Evolutionary conservation across 2,888 invertebrate genomes (phyloP), one percentile per base, ranked within the genome.

Genomic region (Ophioninae sp.): DNA sequence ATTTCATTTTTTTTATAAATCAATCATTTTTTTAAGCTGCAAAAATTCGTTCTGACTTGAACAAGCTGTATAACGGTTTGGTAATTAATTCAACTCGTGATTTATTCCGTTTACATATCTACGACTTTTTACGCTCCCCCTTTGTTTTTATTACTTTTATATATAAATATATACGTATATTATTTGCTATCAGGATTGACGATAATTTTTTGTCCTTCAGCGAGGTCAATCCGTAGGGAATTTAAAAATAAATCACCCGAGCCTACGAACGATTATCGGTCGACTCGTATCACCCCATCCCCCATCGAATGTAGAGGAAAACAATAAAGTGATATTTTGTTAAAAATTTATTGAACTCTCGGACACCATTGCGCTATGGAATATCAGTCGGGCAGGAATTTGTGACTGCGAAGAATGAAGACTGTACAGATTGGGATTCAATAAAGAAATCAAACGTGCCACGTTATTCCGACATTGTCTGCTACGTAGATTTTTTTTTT

Each of bases 301-400:
- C 37, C 59, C 65, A 37, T 68, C 23, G 65, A 70, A 74, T 13
- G 39, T 57, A 78, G 23, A 81, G 57, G 64, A 81, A 78, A 79
- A 76, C 67, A 79, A 84, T 81, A 81, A 81, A 81, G 72, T 81
- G 78, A 81, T 84, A 84, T 84, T 84, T 84, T 84, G 78, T 84
- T 75, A 84, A 23, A 67, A 59, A 50, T 84, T 84, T 81, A 84
- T 84, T 84, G 59, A 59, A 59, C 21, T 59, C 7, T 59, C 3
- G 7, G 20, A 59, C 8, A 20, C 59, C 59, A 20, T 59, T 21
- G 7, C 8, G 8, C 59, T 59, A 20, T 59, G 59, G 20, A 20
- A 59, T 21, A 21, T 20, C 20, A 20, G 59, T 20, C 20, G 21
- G 59, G 5, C 20, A 20, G 7, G 59, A 59, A 20, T 10, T 59